Base-by-base conservation (phyloP, 2,888 invertebrate species). In the Drosophila incognita region DNA sequence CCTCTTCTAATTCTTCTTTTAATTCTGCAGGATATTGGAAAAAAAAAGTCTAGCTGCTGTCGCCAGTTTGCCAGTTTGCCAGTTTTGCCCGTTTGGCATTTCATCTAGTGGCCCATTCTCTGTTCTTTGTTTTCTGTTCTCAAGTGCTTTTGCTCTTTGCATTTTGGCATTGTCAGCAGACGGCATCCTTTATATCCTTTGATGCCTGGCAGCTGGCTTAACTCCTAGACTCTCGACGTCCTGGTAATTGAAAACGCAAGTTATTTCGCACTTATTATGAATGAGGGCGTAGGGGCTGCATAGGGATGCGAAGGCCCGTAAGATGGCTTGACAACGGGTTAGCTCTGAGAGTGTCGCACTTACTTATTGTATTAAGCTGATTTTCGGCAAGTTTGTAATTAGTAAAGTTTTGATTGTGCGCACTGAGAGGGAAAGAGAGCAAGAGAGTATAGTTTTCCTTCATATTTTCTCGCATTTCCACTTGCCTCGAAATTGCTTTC, bases 371-470 rank as follows among this genome's bases (percentile, higher is more conserved):
- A 92, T 91, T 92, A 91, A 85, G 81, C 83, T 84, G 91, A 90
- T 91, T 91, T 89, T 89, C 72, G 89, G 81, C 89, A 92, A 92
- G 87, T 84, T 91, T 91, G 85, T 91, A 91, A 92, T 91, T 91
- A 91, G 91, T 89, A 91, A 91, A 91, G 92, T 91, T 92, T 90
- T 91, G 89, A 87, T 88, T 87, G 90, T 87, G 62, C 74, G 62
- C 61, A 57, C 69, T 74, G 69, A 29, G 10, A 36, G 36, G 13
- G 18, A 11, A 4, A 21, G 11, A 48, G 69, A 38, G 6, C 27
- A 27, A 36, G 18, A 7, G 33, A 21, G 21, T 21, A n/a, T 8
- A 29, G 7, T 56, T 71, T 71, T 76, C 69, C 65, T 73, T 77
- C 66, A 68, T 76, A 83, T 79, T 86, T 75, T 75, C 74, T 61